Evolutionary conservation across 2,113 vertebrate genomes (phyloP).

Genomic region (Delphinus delphis): DNA sequence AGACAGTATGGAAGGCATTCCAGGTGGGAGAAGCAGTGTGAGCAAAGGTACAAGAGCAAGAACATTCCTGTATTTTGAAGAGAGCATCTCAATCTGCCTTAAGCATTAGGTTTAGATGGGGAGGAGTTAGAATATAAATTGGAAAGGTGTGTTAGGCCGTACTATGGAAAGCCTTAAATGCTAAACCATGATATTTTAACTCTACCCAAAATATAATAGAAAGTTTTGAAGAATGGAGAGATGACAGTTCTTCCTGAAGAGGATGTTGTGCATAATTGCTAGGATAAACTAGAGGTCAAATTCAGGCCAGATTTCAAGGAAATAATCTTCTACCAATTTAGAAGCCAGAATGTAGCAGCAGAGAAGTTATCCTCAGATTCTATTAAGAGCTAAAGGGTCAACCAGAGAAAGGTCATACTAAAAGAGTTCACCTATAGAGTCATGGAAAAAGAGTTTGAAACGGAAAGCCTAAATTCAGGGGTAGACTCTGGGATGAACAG

Average conservation of each 20-base stretch:
- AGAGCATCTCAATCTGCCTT: not conserved
- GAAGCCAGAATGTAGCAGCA: not conserved
- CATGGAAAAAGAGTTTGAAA: not conserved
- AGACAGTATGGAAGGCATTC: not conserved
- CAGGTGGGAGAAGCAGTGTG: not conserved
- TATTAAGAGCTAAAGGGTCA: not conserved
- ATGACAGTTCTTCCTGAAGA: not conserved
- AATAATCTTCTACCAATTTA: not conserved
- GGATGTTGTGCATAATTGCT: not conserved
- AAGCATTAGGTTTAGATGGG: not conserved
- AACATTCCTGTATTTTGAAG: not conserved
- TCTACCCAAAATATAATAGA: not conserved
- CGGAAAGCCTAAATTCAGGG: not conserved
- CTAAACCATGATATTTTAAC: not conserved
- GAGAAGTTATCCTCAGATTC: slow-evolving; percentile 9
- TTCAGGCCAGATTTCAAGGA: not conserved
- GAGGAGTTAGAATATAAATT: not conserved
- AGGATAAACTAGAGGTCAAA: not conserved
- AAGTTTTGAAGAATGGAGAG: not conserved
- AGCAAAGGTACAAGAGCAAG: not conserved
- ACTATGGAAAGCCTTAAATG: not conserved
- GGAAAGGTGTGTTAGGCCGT: not conserved
- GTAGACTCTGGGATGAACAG: not conserved
- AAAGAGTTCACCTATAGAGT: not conserved
- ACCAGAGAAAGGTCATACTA: not conserved